Evolutionary conservation across 2,797 vertebrate genomes (phyloP), one percentile per base, ranked within the genome.

Genomic region (Protosalanx chinensis): DNA sequence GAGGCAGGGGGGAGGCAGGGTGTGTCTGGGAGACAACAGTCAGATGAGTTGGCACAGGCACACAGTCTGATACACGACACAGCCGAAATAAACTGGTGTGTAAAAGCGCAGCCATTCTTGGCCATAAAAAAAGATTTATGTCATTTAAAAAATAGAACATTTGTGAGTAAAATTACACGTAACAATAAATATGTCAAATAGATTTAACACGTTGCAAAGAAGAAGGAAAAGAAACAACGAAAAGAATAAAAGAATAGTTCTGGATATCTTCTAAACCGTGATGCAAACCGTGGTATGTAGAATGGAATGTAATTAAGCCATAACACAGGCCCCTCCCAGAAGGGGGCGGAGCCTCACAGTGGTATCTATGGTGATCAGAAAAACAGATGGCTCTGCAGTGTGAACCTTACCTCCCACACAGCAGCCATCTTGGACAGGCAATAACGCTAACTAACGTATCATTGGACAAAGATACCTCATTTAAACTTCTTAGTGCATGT

Each of bases 291-390:
- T 82, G 79, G 78, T 77, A 77, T 81, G 71, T 84, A 82, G 70
- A 79, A 90, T 91, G 92, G 91, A 93, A 93, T 93, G 91, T 91
- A 85, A 85, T 87, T 85, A 88, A 89, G 85, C 76, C 63, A 69
- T 76, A 76, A 57, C 57, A 66, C 60, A 68, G 76, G 30, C 68
- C 68, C 0, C 20, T 72, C 53, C 66, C 8, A 58, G 66, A 23
- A 59, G 70, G 66, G 15, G 5, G 5, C 12, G 18, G 41, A 74
- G 81, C 72, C 81, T 82, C 84, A 84, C 81, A 85, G 83, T 83
- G 84, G 77, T 16, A 76, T 72, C 76, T 56, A 61, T 33, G 58
- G 16, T 23, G 67, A 77, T 33, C 72, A 74, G 13, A 64, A 41
- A 37, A 5, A 30, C 71, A 75, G 49, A 83, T 66, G 72, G 51